Base-by-base conservation (phyloP, 1,140 invertebrate species). In the Lucilia sericata region DNA sequence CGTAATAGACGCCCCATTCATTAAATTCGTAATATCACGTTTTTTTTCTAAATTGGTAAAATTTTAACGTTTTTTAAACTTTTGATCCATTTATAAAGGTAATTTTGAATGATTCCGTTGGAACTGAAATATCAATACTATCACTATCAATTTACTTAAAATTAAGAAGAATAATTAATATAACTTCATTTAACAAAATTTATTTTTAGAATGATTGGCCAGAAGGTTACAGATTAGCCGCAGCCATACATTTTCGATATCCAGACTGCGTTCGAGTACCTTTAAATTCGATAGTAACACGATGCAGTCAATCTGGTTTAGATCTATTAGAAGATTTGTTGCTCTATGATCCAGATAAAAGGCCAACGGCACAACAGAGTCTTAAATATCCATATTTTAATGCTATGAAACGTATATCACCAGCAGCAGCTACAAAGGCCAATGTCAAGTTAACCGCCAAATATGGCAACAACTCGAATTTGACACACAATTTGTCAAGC, bases 241-340 rank as follows among this genome's bases (percentile, higher is more conserved):
- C 96, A 4, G 95, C 95, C 60, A 98, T 99, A 94, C 99, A 99
- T 88, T 99, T 99, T 89, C 96, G 97, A 85, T 99, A 99, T 92
- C 98, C 98, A 8, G 95, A 96, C 87, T 96, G 97, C 87, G 93
- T 93, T 0, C 94, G 94, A 87, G 96, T 96, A 21, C 94, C 96
- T 13, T 92, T 99, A 30, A 93, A 94, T 83, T 94, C 95, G 76
- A 92, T 99, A 12, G 96, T 99, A 83, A 95, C 96, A 2, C 96
- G 97, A 87, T 96, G 97, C 12, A 95, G 96, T 90, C 92, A 94
- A 76, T 95, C 98, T 19, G 97, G 95, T 2, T 93, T 99, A 34
- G 93, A 95, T 86, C 90, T 99, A 65, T 94, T 99, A 88, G 94
- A 96, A 87, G 95, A 97, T 85, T 94, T 99, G 92, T 90, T 99